A percentile compares a stretch with the other conserved stretches of the same genome.
phyloP scores from a whole-genome alignment of 2,888 invertebrate species.

The Drosophila barbarae region DNA sequence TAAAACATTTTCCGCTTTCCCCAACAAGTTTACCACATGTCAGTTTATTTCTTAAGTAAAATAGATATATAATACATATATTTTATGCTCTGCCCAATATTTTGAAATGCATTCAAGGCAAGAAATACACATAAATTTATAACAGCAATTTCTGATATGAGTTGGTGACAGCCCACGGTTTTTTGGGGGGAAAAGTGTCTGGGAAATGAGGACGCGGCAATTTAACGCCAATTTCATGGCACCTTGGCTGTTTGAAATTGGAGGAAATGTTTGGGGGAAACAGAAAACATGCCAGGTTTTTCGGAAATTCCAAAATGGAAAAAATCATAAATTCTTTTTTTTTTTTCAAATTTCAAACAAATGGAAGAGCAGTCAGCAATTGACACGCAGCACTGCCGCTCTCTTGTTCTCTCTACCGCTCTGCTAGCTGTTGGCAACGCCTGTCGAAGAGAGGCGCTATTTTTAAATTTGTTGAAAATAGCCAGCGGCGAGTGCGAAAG shows the following conservation, averaged over 20 bases:
- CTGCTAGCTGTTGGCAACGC: conserved; percentile 55
- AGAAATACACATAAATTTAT: conserved; percentile 38
- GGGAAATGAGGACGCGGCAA: conserved; percentile 23
- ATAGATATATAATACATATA: conserved; percentile 18
- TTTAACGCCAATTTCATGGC: conserved; percentile 49
- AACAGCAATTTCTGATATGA: conserved; percentile 25
- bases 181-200: conserved; percentile 13
- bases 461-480: conserved; percentile 68
- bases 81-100: conserved; percentile 25
- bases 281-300: conserved; percentile 20
- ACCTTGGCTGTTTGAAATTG: conserved; percentile 23
- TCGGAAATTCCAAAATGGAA: conserved; percentile 43
- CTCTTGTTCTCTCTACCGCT: not conserved
- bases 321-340: conserved; percentile 31
- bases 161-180: conserved; percentile 41
- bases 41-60: conserved; percentile 11
- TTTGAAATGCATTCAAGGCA: conserved; percentile 35
- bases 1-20: conserved; percentile 2
- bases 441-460: conserved; percentile 57
- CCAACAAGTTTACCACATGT: conserved; percentile 17
- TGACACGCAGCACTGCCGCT: conserved; percentile 20
- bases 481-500: conserved; percentile 49
- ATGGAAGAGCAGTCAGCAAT: conserved; percentile 25
- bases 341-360: conserved; percentile 45
- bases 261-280: conserved; percentile 41